phyloP scores from a whole-genome alignment of 2,113 vertebrate genomes.

The Zosterops japonicus region DNA sequence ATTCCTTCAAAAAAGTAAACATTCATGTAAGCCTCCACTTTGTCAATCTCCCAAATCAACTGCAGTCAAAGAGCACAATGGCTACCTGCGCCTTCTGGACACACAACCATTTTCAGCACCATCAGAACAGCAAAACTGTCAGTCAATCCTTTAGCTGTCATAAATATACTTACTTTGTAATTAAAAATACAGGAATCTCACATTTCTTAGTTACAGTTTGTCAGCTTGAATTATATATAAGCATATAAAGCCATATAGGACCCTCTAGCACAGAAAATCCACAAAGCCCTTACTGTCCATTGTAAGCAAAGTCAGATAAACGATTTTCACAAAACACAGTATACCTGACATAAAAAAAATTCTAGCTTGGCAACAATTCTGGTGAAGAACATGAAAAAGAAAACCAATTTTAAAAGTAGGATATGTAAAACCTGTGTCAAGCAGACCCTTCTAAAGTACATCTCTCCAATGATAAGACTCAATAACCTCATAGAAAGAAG shows the following conservation, averaged over 20 bases:
- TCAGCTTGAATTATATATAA: constrained; percentile 18
- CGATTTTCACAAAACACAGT: background rate
- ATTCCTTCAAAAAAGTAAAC: constrained; percentile 70
- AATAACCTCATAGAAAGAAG: background rate
- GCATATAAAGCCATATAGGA: constrained; percentile 49
- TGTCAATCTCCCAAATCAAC: background rate
- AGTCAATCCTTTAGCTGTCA: constrained; percentile 14
- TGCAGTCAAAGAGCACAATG: constrained; percentile 20
- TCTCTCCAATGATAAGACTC: background rate
- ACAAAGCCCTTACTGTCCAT: constrained; percentile 45
- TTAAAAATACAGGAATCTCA: constrained; percentile 48
- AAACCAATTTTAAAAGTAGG: background rate
- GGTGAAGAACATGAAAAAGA: background rate
- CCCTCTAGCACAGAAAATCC: constrained; percentile 46
- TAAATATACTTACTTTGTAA: constrained; percentile 40
- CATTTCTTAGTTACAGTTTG: constrained; percentile 3
- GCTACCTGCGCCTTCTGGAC: constrained; percentile 52
- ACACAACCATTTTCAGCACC: constrained; percentile 1
- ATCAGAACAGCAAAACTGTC: background rate
- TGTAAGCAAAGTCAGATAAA: constrained; percentile 41
- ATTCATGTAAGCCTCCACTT: constrained; percentile 19
- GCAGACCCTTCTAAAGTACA: background rate
- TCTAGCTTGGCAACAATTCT: background rate
- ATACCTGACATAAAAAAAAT: background rate
- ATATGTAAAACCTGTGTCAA: background rate